Conservation (phyloP, 2,888 invertebrate species). For the Cataglyphis albicans region DNA sequence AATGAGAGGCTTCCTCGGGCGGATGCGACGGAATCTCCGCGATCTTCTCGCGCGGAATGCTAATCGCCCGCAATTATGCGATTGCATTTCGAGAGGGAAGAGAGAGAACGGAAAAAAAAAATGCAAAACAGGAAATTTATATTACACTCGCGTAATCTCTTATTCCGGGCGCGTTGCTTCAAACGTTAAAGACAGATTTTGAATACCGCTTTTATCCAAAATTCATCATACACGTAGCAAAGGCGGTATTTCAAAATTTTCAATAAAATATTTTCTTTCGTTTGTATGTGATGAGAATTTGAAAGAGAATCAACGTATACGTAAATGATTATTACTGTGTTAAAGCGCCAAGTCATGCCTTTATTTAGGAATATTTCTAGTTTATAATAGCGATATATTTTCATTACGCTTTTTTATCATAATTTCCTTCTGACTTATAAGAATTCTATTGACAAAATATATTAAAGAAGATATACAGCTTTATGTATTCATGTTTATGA, state of each 20-base stretch:
- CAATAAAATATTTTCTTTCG: background rate
- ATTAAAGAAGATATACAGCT: background rate
- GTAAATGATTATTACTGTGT: background rate
- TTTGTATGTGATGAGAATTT: background rate
- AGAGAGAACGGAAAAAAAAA: conserved; percentile 5
- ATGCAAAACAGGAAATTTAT: conserved; percentile 24
- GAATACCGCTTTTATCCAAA: background rate
- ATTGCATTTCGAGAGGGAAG: conserved; percentile 30
- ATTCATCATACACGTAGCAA: background rate
- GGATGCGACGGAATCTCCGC: conserved; percentile 51
- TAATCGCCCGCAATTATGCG: conserved; percentile 54
- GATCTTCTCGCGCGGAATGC: conserved; percentile 40
- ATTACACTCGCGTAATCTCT: conserved; percentile 34
- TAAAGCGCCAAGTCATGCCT: background rate
- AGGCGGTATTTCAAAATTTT: background rate
- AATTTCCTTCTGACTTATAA: background rate
- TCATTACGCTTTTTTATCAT: background rate
- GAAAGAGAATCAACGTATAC: background rate
- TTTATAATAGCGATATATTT: background rate
- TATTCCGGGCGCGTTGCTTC: conserved; percentile 15
- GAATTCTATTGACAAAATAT: background rate
- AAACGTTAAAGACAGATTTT: conserved; percentile 33
- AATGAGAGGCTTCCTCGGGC: conserved; percentile 58
- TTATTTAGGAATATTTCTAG: background rate
- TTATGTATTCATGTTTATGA: background rate